phyloP scores from a whole-genome alignment of 2,113 vertebrate genomes.

The Todiramphus chloris region DNA sequence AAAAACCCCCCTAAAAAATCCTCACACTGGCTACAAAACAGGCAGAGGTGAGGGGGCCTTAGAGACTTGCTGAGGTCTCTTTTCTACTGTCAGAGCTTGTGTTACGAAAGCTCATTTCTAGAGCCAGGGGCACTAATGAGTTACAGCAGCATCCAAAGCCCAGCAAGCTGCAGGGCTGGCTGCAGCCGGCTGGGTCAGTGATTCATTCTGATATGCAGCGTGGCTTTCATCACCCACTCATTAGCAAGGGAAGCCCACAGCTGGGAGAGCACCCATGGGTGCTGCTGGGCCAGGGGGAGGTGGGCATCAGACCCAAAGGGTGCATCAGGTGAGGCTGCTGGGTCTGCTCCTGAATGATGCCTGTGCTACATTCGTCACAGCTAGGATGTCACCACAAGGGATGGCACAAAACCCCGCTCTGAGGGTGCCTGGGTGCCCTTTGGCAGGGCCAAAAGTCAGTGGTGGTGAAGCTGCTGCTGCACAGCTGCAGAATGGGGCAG shows the following conservation, averaged over 20 bases:
- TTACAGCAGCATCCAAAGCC: rapidly evolving
- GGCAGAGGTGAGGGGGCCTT: background rate
- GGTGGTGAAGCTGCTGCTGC: background rate
- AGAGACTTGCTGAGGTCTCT: background rate
- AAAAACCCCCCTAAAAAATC: no score
- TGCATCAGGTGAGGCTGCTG: rapidly evolving
- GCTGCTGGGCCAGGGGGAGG: background rate
- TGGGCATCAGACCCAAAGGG: background rate
- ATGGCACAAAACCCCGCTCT: background rate
- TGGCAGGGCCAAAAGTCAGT: background rate
- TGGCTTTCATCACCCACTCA: background rate
- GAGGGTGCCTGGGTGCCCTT: rapidly evolving
- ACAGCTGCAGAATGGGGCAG: background rate
- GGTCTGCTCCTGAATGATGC: background rate
- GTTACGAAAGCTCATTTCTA: background rate
- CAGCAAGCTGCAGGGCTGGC: background rate
- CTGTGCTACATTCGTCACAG: background rate
- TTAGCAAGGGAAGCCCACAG: background rate
- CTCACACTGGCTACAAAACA: background rate
- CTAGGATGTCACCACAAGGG: rapidly evolving
- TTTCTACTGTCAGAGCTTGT: background rate
- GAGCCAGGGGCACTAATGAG: background rate
- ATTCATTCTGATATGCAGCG: rapidly evolving
- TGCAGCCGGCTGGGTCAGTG: background rate
- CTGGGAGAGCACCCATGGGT: background rate